Evolutionary conservation across 1,140 invertebrate genomes (phyloP), one percentile per base, ranked within the genome.

Genomic region (Panulirus ornatus): DNA sequence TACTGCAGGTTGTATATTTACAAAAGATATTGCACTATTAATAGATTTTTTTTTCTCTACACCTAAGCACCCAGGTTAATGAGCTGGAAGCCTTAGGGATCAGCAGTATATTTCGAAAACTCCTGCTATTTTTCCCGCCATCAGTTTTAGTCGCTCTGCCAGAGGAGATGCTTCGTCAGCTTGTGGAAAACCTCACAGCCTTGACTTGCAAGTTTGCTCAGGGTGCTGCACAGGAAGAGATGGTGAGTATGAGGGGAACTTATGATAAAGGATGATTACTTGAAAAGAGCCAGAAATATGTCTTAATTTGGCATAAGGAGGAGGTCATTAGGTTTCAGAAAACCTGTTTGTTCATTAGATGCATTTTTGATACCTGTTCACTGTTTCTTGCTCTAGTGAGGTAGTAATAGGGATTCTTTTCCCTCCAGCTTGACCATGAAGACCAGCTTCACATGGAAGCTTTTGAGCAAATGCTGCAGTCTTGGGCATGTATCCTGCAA

Each of bases 381-480:
- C n/a, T n/a, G n/a, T n/a, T n/a, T n/a, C n/a, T n/a, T n/a, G n/a
- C n/a, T n/a, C n/a, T n/a, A n/a, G n/a, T n/a, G n/a, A n/a, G n/a
- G n/a, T n/a, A n/a, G n/a, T n/a, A n/a, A n/a, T n/a, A n/a, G n/a
- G n/a, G n/a, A n/a, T n/a, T 47, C 44, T 47, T 19, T 58, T 58
- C 2, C 19, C 19, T 84, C 8, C 73, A 94, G 94, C 71, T 93
- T 66, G 93, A 94, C 83, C 94, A 95, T 85, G 96, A 96, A 90
- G 96, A 97, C 92, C 95, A 95, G 84, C 93, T 96, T 86, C 97
- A 96, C 93, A 96, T 95, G 93, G 97, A 98, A 93, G 96, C 97
- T 0, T 96, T 97, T 92, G 97, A 97, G 91, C 96, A 96, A 91
- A 96, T 97, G 93, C 94, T 98, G n/a, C 96, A 96, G 93, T 96